Evolutionary conservation across 2,797 vertebrate genomes (phyloP).

Genomic region (Crenuchus spilurus): DNA sequence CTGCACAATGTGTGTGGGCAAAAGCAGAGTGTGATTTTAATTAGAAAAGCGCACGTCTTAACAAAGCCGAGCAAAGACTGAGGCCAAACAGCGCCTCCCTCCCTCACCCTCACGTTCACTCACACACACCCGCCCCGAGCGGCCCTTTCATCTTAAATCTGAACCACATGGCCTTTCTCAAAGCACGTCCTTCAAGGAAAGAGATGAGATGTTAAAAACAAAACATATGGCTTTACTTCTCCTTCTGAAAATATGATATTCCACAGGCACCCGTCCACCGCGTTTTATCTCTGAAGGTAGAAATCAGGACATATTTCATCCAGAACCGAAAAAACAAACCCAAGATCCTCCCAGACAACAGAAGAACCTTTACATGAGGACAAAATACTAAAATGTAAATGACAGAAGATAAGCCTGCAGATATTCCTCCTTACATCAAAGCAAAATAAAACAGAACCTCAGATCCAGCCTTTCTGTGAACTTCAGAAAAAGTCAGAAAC

Average conservation of each 20-base stretch:
- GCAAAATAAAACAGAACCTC: no score
- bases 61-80: slow-evolving; percentile 42
- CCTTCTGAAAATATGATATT: slow-evolving; percentile 45
- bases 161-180: slow-evolving; percentile 62
- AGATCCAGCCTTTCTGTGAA: no score
- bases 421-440: neutral
- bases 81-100: slow-evolving; percentile 42
- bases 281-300: slow-evolving; percentile 33
- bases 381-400: neutral
- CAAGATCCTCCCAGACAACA: neutral
- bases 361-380: neutral
- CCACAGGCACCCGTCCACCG: slow-evolving; percentile 29
- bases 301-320: slow-evolving; percentile 19
- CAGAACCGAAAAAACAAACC: slow-evolving; percentile 11
- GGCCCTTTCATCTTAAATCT: slow-evolving; percentile 63
- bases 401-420: no score
- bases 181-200: slow-evolving; percentile 53
- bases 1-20: slow-evolving; percentile 38
- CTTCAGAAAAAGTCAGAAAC: no score
- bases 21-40: slow-evolving; percentile 36
- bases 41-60: slow-evolving; percentile 44
- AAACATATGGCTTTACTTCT: slow-evolving; percentile 52
- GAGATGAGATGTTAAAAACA: slow-evolving; percentile 45
- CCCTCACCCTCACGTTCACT: slow-evolving; percentile 41
- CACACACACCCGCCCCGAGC: slow-evolving; percentile 18